Evolutionary conservation across 2,113 vertebrate genomes (phyloP), one percentile per base, ranked within the genome.

Genomic region (Ptychochromis oligacanthus): DNA sequence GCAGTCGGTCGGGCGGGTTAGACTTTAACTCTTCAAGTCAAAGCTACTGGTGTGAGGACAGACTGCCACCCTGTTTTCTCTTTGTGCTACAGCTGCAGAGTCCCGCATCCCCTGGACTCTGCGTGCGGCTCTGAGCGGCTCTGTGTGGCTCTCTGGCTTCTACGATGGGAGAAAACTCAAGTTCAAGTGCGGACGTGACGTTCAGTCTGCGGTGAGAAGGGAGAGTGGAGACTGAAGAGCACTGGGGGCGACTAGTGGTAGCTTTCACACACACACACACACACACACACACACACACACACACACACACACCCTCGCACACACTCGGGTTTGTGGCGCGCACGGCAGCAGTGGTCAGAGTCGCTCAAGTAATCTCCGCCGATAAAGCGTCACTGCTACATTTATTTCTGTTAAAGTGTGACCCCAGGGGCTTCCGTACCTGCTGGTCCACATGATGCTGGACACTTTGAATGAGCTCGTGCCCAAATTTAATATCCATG

Each of bases 161-260:
- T 97, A 97, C 97, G 97, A 97, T 97, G 97, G 97, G 97, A 98
- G 97, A 97, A 98, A 98, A 98, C 97, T 98, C 97, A 98, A 99
- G 98, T 99, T 99, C 97, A 99, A 98, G 98, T 98, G 97, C 97
- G 98, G 98, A 99, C 98, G 98, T 99, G 98, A 99, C 98, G 98
- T 98, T 98, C 97, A 97, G 97, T 98, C 97, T 97, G 97, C 97
- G 97, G 96, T 96, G 97, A 89, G 94, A 96, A 96, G 96, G 96
- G 96, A 92, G 86, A 94, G 93, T 93, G 90, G 94, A 97, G 97
- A 98, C 94, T 94, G 97, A 97, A 97, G 98, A 98, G 97, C 98
- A 98, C 97, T 98, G 97, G 97, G 98, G 98, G 97, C 98, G 98
- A 99, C 98, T 99, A 99, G 98, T 96, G 98, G 98, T 97, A 97